phyloP scores from a whole-genome alignment of 2,113 vertebrate genomes.

The Hemibagrus wyckioides region DNA sequence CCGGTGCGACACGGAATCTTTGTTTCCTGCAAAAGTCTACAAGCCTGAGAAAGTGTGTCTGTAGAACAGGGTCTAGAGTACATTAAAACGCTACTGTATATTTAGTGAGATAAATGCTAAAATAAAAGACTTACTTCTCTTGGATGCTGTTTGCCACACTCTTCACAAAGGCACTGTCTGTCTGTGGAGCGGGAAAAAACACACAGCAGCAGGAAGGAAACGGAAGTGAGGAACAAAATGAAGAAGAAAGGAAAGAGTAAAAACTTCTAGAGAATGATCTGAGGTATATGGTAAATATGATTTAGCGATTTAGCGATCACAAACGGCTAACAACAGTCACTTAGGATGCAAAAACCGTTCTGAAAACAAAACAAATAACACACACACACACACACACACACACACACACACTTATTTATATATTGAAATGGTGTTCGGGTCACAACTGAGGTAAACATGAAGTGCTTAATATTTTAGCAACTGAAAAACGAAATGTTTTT shows the following conservation, averaged over 20 bases:
- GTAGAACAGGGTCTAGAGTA: neutral
- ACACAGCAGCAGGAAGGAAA: neutral
- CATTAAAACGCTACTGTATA: neutral
- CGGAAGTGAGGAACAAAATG: neutral
- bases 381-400: no score
- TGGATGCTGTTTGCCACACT: slow-evolving; percentile 71
- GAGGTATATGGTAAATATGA: neutral
- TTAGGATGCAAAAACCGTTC: neutral
- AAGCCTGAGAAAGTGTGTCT: neutral
- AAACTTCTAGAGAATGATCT: neutral
- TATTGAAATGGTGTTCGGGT: no score
- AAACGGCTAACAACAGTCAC: neutral
- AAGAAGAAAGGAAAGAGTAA: neutral
- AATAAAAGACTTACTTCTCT: slow-evolving; percentile 73
- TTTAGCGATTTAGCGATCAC: neutral
- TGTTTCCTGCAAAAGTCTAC: neutral
- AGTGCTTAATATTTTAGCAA: no score
- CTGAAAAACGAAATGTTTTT: no score
- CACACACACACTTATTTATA: no score
- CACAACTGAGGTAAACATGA: no score
- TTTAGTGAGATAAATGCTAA: neutral
- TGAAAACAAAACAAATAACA: neutral
- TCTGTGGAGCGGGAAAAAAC: slow-evolving; percentile 65
- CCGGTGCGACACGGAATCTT: neutral
- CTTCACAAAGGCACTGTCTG: slow-evolving; percentile 71